Conservation (phyloP, 1,140 invertebrate species). For the Nasonia giraulti region DNA sequence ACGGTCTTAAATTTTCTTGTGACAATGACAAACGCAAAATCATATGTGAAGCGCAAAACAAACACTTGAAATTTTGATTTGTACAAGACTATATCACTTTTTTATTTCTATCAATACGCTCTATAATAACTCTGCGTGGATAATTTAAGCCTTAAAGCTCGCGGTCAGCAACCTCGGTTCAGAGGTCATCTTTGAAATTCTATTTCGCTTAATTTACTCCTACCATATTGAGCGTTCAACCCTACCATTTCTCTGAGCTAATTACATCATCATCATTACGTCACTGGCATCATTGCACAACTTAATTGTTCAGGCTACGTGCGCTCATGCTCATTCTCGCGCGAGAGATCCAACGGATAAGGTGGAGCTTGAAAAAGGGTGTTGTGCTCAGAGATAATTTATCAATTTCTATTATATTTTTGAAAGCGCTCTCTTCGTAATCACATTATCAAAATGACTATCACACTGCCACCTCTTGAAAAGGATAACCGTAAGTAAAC, state of each 20-base stretch:
- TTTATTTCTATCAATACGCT: too few relatives aligned
- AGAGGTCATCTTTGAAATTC: slow-evolving; percentile 3
- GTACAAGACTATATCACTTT: too few relatives aligned
- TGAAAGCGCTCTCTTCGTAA: not conserved
- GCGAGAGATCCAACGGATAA: not conserved
- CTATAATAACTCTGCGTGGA: too few relatives aligned
- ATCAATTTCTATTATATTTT: not conserved
- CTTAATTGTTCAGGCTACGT: not conserved
- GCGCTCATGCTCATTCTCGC: slow-evolving; percentile 26
- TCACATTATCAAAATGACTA: slow-evolving; percentile 45
- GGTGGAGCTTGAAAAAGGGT: slow-evolving; percentile 11
- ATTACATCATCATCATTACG: slow-evolving; percentile 39
- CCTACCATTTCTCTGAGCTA: slow-evolving; percentile 32
- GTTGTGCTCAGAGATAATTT: not conserved
- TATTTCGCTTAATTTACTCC: slow-evolving; percentile 4
- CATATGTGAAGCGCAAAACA: too few relatives aligned
- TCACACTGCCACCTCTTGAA: slow-evolving; percentile 40
- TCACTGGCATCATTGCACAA: slow-evolving; percentile 34
- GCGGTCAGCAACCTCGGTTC: slow-evolving; percentile 17
- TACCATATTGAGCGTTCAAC: not conserved
- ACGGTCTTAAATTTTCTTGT: too few relatives aligned
- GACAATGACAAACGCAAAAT: too few relatives aligned
- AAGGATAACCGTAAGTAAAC: slow-evolving; percentile 49
- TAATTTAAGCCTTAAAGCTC: not conserved
- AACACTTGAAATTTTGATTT: too few relatives aligned